These are phyloP conservation scores for Galaxea fascicularis DNA, from an alignment of 92 coral and sea anemone species.

Conservation along the genomic window DNA sequence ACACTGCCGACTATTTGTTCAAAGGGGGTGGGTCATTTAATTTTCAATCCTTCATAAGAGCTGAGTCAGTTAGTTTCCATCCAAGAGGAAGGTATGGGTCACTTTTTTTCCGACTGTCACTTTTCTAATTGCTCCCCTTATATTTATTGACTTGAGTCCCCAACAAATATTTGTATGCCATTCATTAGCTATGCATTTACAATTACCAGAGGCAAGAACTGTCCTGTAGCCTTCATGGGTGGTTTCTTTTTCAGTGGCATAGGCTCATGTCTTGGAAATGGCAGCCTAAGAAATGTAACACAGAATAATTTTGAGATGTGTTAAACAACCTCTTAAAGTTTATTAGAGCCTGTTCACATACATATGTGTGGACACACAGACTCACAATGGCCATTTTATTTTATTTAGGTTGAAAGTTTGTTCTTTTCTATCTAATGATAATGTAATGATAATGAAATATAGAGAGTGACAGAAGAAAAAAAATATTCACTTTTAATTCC, in stretches of 20 bases:
- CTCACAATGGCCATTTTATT: neutral
- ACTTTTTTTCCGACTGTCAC: neutral
- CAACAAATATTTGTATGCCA: constrained; percentile 14
- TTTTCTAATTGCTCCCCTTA: neutral
- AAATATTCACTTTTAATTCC: neutral
- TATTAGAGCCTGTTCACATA: constrained; percentile 2
- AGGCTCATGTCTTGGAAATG: constrained; percentile 3
- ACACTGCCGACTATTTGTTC: neutral
- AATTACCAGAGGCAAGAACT: constrained; percentile 18
- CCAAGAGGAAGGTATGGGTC: constrained; percentile 12
- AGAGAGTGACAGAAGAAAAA: neutral
- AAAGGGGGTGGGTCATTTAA: no score
- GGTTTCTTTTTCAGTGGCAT: constrained; percentile 19
- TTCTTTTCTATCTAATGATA: constrained; percentile 10
- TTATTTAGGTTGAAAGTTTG: neutral
- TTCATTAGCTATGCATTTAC: constrained; percentile 9
- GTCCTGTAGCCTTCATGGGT: constrained; percentile 14
- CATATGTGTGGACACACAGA: constrained; percentile 5
- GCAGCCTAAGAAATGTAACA: constrained; percentile 8
- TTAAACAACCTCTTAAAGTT: constrained; percentile 6
- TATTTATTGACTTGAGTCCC: constrained; percentile 7
- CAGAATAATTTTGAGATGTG: constrained; percentile 21
- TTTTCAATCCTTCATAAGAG: constrained; percentile 6
- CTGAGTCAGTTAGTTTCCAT: neutral
- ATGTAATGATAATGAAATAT: neutral